Conservation (phyloP, 2,888 invertebrate species). For the Cyclophora albipunctata region DNA sequence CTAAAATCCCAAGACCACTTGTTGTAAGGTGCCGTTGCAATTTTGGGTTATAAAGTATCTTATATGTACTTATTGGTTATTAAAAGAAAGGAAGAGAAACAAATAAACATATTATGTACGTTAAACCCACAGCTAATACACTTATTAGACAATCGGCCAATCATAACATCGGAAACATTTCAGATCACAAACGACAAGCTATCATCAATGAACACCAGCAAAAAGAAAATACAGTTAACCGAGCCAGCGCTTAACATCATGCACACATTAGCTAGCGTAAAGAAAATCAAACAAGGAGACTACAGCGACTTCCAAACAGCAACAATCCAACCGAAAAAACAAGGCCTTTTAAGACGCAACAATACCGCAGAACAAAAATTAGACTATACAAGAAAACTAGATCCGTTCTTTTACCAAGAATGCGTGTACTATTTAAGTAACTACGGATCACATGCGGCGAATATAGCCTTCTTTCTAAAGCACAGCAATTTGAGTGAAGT, state of each 20-base stretch:
- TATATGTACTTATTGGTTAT: no score
- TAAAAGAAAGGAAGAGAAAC: no score
- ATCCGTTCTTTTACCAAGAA: constrained; percentile 81
- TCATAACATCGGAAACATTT: constrained; percentile 8
- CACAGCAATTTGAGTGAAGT: constrained; percentile 82
- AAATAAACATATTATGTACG: no score
- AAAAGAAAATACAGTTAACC: constrained; percentile 63
- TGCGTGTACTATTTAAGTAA: constrained; percentile 86
- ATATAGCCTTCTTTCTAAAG: constrained; percentile 84
- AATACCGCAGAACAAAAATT: constrained; percentile 49
- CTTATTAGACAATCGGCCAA: no score
- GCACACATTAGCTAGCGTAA: constrained; percentile 74
- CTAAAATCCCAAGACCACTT: no score
- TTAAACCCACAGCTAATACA: no score
- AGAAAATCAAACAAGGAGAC: constrained; percentile 72
- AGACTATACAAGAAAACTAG: constrained; percentile 55
- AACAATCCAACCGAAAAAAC: constrained; percentile 50
- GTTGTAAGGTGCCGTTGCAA: no score
- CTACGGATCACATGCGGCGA: constrained; percentile 85
- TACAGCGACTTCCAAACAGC: constrained; percentile 70
- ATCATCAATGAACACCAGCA: constrained; percentile 56
- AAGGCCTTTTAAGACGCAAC: constrained; percentile 59
- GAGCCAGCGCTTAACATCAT: constrained; percentile 78
- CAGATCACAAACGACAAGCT: constrained; percentile 64
- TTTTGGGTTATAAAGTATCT: no score